A percentile compares a stretch with the other conserved stretches of the same genome.
phyloP scores from a whole-genome alignment of 92 coral and sea anemone genomes.

The Actinernus sp. region DNA sequence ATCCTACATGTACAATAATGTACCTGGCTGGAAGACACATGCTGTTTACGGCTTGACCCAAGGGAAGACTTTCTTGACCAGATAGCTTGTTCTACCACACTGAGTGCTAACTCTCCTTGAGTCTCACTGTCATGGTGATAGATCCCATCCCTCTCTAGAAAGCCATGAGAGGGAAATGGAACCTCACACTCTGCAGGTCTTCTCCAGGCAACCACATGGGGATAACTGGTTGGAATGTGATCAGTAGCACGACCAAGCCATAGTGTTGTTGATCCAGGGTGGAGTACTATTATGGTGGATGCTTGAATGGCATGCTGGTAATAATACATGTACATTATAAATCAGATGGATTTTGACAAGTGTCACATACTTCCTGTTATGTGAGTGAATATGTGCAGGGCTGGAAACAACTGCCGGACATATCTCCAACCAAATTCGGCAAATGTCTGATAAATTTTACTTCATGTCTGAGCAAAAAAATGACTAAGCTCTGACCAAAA shows the following conservation, averaged over 20 bases:
- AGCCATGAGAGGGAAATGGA: slow-evolving; percentile 50
- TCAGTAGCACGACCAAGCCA: slow-evolving; percentile 99
- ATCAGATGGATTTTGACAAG: no score
- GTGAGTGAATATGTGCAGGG: no score
- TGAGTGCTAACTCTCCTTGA: slow-evolving; percentile 91
- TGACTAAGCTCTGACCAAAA: no score
- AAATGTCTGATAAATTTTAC: no score
- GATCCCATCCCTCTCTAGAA: slow-evolving; percentile 84
- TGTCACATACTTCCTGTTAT: no score
- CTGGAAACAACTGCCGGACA: no score
- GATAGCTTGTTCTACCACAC: slow-evolving; percentile 97
- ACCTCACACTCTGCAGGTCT: slow-evolving; percentile 57
- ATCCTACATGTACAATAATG: no score
- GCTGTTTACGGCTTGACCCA: slow-evolving; percentile 55
- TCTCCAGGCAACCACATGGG: slow-evolving; percentile 94
- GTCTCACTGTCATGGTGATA: slow-evolving; percentile 94
- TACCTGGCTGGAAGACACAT: slow-evolving; percentile 28
- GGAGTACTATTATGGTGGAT: slow-evolving; percentile 89
- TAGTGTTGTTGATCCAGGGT: slow-evolving; percentile 95
- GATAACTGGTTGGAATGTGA: slow-evolving; percentile 91
- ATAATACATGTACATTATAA: neutral
- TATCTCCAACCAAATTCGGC: no score
- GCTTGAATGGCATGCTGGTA: slow-evolving; percentile 87
- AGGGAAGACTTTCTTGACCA: slow-evolving; percentile 87
- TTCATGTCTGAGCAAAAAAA: no score